Evolutionary conservation across 2,113 vertebrate genomes (phyloP), one percentile per base, ranked within the genome.

Genomic region (Orthonyx spaldingii): DNA sequence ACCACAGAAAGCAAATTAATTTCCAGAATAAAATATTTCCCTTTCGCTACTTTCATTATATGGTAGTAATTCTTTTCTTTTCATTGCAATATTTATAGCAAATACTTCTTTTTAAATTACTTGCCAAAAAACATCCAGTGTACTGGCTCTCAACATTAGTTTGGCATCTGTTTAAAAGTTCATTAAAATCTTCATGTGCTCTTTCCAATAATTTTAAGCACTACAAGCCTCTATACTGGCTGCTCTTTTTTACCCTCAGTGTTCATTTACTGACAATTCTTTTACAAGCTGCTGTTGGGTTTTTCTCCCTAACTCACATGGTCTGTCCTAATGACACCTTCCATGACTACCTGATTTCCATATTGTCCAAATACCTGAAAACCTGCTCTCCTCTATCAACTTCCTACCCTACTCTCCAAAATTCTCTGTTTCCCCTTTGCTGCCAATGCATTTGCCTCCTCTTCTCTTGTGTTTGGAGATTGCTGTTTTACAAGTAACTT

Each of bases 211-310:
- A 66, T 49, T 84, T 57, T 57, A 89, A 90, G 44, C 20, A 72
- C 42, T 69, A 17, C 18, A 84, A 52, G 24, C 37, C 61, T 52
- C 12, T 44, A 4, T 32, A 42, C 27, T 37, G 10, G 18, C 13
- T 63, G 22, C 2, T 56, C 50, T 16, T 74, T 75, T 75, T 64
- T n/a, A 1, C 16, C 10, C 56, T n/a, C 2, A 0, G 0, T 9
- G 16, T 32, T 47, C 44, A 76, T 57, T 59, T 26, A 64, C 27
- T 23, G 18, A n/a, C 39, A n/a, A 32, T 1, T 66, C 13, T 56
- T 61, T 33, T 24, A 46, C 13, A 84, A 69, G 30, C 2, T 4
- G 0, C 56, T n/a, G 22, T 46, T 53, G 42, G 26, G 16, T 74
- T 81, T 87, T 39, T 14, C 33, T 57, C n/a, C 55, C 35, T 63